Evolutionary conservation across 2,888 invertebrate genomes (phyloP).

Genomic region (Polyommatus iphigenia): DNA sequence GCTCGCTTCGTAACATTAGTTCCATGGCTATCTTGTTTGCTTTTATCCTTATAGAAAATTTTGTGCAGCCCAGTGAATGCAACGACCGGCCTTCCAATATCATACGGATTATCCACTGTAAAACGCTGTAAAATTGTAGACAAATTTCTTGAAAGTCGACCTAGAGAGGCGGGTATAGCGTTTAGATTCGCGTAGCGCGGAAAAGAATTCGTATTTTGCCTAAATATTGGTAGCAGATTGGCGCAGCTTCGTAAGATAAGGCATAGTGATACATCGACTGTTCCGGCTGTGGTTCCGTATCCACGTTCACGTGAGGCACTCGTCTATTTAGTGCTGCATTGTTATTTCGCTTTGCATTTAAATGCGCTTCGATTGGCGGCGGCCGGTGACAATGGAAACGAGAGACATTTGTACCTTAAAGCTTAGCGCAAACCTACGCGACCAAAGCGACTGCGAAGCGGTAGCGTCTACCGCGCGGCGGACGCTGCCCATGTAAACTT

Average conservation of each 20-base stretch:
- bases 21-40: slow-evolving; percentile 78
- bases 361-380: slow-evolving; percentile 12
- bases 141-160: slow-evolving; percentile 49
- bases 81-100: slow-evolving; percentile 77
- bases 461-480: too few relatives aligned
- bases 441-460: too few relatives aligned
- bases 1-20: slow-evolving; percentile 62
- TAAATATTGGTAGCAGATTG: slow-evolving; percentile 79
- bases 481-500: too few relatives aligned
- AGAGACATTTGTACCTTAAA: slow-evolving; percentile 35
- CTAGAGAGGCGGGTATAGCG: slow-evolving; percentile 49
- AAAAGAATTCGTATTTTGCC: slow-evolving; percentile 72
- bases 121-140: slow-evolving; percentile 65
- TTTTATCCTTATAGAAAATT: slow-evolving; percentile 80
- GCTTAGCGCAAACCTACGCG: too few relatives aligned
- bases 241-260: slow-evolving; percentile 72
- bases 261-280: slow-evolving; percentile 75
- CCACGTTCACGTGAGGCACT: slow-evolving; percentile 38
- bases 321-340: slow-evolving; percentile 35
- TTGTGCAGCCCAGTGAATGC: slow-evolving; percentile 77
- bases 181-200: slow-evolving; percentile 48
- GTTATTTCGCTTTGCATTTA: slow-evolving; percentile 32
- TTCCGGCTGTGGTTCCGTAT: slow-evolving; percentile 56
- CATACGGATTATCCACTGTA: slow-evolving; percentile 71
- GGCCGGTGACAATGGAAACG: slow-evolving; percentile 46